Evolutionary conservation across 2,888 invertebrate genomes (phyloP), one percentile per base, ranked within the genome.

Genomic region (Melieria crassipennis): DNA sequence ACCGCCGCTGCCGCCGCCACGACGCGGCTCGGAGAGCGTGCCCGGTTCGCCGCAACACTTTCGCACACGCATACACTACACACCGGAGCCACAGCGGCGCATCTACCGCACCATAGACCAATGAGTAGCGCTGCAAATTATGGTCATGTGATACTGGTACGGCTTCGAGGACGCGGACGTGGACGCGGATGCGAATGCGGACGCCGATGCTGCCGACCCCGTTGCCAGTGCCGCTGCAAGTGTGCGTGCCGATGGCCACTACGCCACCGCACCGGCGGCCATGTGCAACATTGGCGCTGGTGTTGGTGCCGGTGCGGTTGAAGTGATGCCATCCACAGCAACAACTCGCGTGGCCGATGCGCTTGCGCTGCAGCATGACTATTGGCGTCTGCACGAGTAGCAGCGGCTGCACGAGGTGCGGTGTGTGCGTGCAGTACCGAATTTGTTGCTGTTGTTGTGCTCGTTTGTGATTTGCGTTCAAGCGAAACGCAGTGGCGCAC

Each of bases 21-120:
- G 92, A 71, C 88, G 91, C 73, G 87, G 92, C 42, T 91, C 91
- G 3, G 92, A 92, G 84, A 91, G 91, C 81, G 91, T 92, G 70
- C 92, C 92, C 42, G 92, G 92, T 60, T 92, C 92, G 66, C 92
- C 92, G 13, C 92, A 87, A 77, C 91, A 91, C 80, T 88, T 91
- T 70, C 88, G 91, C 75, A 89, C 92, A 13, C 89, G 91, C 75
- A 89, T 90, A 74, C 89, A 89, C 78, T 89, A 90, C 78, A 90
- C 90, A 57, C 90, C 90, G 30, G 89, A 90, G 81, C 89, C 89
- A 62, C 90, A 89, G 79, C 82, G 90, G 74, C 88, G 89, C 78
- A 85, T 89, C 75, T 89, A 88, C 81, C 87, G 88, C 66, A 85
- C 87, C 52, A 86, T 87, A 82, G 86, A 86, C 81, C 86, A 86